Percentiles rank a stretch among this genome's conserved stretches.
Conservation (phyloP, 2,797 vertebrate genomes). For the Halcyon smyrnensis region DNA sequence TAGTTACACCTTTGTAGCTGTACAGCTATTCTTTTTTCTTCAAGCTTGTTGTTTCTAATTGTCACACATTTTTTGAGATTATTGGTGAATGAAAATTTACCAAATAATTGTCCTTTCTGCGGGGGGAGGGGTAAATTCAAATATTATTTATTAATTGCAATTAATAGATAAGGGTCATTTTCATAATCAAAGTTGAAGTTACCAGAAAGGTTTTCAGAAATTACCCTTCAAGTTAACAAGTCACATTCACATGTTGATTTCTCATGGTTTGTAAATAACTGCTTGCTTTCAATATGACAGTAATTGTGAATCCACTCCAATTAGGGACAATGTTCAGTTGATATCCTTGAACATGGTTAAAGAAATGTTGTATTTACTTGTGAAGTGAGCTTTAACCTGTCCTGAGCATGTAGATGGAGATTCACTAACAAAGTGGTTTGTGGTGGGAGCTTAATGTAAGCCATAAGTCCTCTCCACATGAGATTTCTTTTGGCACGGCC, state of each 20-base stretch:
- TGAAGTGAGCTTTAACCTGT: neutral
- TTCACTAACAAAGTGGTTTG: rapidly evolving
- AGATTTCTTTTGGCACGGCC: neutral
- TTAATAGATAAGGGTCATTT: neutral
- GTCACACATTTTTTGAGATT: neutral
- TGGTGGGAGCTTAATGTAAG: neutral
- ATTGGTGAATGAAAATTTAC: neutral
- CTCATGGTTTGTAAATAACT: neutral
- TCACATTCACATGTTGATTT: neutral
- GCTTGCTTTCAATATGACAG: neutral
- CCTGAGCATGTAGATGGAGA: neutral
- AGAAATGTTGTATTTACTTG: neutral
- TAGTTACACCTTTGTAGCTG: rapidly evolving
- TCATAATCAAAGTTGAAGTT: neutral
- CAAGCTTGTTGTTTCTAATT: neutral
- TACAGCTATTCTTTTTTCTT: neutral
- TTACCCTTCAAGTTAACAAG: neutral
- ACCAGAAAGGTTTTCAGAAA: neutral
- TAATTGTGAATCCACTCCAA: neutral
- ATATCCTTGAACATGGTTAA: neutral
- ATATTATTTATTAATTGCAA: neutral
- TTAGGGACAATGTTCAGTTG: neutral
- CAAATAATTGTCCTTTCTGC: neutral
- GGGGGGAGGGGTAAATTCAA: neutral
- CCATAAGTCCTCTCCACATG: rapidly evolving